Evolutionary conservation across 1,140 invertebrate genomes (phyloP).

Genomic region (Bombyx mandarina): DNA sequence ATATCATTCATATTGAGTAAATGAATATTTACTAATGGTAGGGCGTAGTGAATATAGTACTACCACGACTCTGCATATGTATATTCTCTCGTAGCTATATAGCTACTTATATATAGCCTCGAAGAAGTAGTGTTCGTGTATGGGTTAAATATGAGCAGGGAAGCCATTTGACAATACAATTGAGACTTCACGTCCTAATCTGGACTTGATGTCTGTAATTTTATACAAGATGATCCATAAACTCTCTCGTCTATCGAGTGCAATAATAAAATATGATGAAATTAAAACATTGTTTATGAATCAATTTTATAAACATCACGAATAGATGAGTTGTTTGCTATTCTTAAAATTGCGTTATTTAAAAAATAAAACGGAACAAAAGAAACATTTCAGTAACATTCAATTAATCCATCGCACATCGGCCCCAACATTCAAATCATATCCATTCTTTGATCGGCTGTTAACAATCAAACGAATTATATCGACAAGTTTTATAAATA

Average conservation of each 20-base stretch:
- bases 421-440: conserved; percentile 11
- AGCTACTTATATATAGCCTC: no score
- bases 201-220: no score
- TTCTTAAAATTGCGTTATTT: conserved; percentile 1
- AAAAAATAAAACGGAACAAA: conserved; percentile 18
- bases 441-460: conserved; percentile 32
- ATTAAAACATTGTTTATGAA: not conserved
- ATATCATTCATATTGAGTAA: no score
- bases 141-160: no score
- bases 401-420: conserved; percentile 24
- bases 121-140: no score
- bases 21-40: no score
- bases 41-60: no score
- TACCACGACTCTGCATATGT: no score
- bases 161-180: no score
- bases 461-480: conserved; percentile 18
- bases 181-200: no score
- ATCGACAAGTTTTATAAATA: conserved; percentile 17
- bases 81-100: no score
- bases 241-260: not conserved
- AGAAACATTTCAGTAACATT: conserved; percentile 16
- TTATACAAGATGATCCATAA: no score
- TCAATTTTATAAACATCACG: not conserved
- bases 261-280: not conserved
- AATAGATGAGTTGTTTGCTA: conserved; percentile 1